These are phyloP conservation scores for Cephus pygmeus DNA, from an alignment of 2,888 invertebrate species.

Conservation along the genomic window DNA sequence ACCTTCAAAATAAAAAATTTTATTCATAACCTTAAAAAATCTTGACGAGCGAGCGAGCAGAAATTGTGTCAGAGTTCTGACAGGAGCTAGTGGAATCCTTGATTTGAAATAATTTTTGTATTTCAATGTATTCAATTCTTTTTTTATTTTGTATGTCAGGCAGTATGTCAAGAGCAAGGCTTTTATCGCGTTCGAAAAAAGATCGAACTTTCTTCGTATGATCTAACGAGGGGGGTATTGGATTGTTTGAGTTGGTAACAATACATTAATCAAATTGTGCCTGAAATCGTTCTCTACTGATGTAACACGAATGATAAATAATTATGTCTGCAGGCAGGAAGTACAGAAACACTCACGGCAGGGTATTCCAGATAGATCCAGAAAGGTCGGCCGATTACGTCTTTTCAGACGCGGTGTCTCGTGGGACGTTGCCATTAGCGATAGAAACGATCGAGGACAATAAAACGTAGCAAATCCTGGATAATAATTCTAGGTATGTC, in stretches of 20 bases:
- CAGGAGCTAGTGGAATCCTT: too few species aligned
- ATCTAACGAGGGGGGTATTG: too few species aligned
- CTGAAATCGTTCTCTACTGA: too few species aligned
- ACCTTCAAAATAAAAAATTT: too few species aligned
- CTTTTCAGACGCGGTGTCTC: conserved; percentile 50
- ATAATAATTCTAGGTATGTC: background rate
- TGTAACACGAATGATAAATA: background rate
- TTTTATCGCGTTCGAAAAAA: too few species aligned
- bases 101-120: too few species aligned
- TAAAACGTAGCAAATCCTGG: background rate
- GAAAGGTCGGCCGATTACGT: conserved; percentile 54
- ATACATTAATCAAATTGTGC: too few species aligned
- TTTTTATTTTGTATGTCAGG: too few species aligned
- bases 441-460: background rate
- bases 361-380: conserved; percentile 53
- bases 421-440: conserved; percentile 40
- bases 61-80: background rate
- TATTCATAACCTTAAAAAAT: conserved; percentile 30
- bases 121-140: too few species aligned
- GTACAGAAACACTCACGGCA: conserved; percentile 7
- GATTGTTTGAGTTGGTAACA: too few species aligned
- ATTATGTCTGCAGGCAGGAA: conserved; percentile 34
- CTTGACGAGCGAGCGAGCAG: conserved; percentile 49
- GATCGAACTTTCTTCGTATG: too few species aligned
- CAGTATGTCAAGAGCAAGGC: too few species aligned